phyloP scores from a whole-genome alignment of 2,888 invertebrate genomes.

The Amaurobius ferox region DNA sequence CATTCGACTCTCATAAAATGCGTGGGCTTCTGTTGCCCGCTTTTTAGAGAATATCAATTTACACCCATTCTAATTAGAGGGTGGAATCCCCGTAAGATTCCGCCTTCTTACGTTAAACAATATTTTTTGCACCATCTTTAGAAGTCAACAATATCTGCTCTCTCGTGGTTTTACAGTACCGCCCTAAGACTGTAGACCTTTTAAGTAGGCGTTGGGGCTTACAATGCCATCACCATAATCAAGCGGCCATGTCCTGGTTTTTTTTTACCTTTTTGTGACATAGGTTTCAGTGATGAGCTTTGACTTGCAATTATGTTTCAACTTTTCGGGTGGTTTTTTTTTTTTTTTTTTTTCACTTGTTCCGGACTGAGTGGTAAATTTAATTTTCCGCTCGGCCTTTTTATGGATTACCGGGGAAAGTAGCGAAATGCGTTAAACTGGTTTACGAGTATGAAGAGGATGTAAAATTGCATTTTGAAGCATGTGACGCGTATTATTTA shows the following conservation, averaged over 20 bases:
- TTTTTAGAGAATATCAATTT: slow-evolving; percentile 32
- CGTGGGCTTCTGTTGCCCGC: background rate
- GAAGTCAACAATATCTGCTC: background rate
- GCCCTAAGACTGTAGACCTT: slow-evolving; percentile 6
- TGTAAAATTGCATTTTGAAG: no score
- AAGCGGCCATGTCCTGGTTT: background rate
- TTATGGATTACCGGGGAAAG: no score
- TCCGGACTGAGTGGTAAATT: background rate
- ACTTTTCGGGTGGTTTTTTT: background rate
- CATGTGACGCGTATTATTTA: no score
- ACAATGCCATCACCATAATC: background rate
- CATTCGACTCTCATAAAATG: background rate
- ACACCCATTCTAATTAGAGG: slow-evolving; percentile 49
- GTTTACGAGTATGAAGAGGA: no score
- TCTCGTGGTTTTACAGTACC: slow-evolving; percentile 31
- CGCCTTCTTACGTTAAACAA: background rate
- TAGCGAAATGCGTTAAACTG: no score
- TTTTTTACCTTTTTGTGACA: background rate
- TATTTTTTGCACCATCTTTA: background rate
- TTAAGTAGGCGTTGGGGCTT: background rate
- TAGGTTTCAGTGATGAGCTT: background rate
- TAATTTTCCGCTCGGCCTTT: no score
- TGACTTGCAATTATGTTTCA: background rate
- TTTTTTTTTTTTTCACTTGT: background rate
- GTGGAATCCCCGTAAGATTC: background rate